phyloP scores from a whole-genome alignment of 2,888 invertebrate species.

The Melanargia galathea region DNA sequence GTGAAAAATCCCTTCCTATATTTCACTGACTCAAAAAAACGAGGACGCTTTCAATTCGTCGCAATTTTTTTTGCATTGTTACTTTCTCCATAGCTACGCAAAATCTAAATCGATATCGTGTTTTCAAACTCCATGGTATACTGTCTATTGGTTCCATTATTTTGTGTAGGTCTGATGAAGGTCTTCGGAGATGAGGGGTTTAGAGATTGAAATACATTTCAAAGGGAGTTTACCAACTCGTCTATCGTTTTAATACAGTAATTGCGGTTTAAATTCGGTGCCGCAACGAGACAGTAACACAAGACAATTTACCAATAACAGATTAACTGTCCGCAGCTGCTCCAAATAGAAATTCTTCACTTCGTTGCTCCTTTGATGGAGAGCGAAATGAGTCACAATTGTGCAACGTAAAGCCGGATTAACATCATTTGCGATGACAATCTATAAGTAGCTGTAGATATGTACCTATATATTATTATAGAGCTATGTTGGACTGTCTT shows the following conservation, averaged over 20 bases:
- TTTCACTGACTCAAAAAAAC: no score
- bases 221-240: slow-evolving; percentile 11
- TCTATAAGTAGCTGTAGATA: not conserved
- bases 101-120: no score
- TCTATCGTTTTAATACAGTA: slow-evolving; percentile 9
- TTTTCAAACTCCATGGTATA: no score
- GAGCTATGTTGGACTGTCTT: not conserved
- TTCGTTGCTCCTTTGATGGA: slow-evolving; percentile 40
- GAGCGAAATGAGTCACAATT: slow-evolving; percentile 42
- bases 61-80: no score
- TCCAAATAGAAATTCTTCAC: slow-evolving; percentile 42
- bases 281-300: slow-evolving; percentile 24
- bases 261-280: slow-evolving; percentile 20
- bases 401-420: slow-evolving; percentile 18
- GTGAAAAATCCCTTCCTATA: not conserved
- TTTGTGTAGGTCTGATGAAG: no score
- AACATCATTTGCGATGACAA: slow-evolving; percentile 7
- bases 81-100: no score
- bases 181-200: no score
- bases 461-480: no score
- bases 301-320: slow-evolving; percentile 71
- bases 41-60: no score
- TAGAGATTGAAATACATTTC: slow-evolving; percentile 14
- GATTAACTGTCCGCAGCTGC: slow-evolving; percentile 43
- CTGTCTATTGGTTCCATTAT: no score